Conservation (phyloP, 1,140 invertebrate species). For the Papilio dardanus region DNA sequence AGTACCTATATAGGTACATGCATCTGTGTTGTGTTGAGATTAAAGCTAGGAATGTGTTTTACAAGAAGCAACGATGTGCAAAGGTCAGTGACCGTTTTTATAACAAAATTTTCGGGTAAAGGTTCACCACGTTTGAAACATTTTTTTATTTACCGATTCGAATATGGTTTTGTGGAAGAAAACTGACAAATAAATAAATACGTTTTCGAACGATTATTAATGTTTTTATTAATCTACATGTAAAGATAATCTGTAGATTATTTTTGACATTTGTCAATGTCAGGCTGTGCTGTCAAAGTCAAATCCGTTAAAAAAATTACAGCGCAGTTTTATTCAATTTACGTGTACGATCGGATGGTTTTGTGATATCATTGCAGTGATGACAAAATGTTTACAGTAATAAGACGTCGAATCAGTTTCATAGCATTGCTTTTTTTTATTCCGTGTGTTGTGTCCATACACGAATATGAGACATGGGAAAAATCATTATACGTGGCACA, state of each 20-base stretch:
- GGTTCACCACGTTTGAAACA: no score
- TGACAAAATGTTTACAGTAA: slow-evolving; percentile 74
- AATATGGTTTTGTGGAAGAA: no score
- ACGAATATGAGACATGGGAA: slow-evolving; percentile 57
- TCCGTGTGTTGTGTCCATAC: slow-evolving; percentile 57
- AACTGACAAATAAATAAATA: no score
- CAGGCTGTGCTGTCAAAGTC: slow-evolving; percentile 15
- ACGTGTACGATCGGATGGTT: slow-evolving; percentile 50
- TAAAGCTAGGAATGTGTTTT: no score
- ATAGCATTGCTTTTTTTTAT: slow-evolving; percentile 60
- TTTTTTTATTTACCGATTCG: no score
- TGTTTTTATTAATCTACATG: neutral
- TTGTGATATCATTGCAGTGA: slow-evolving; percentile 71
- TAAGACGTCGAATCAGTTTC: slow-evolving; percentile 62
- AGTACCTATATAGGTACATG: no score
- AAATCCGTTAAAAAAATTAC: slow-evolving; percentile 40
- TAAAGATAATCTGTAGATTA: neutral
- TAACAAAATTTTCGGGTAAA: no score
- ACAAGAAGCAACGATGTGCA: no score
- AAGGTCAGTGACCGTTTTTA: no score
- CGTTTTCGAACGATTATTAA: neutral
- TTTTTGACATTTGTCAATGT: slow-evolving; percentile 1
- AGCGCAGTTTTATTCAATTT: slow-evolving; percentile 57
- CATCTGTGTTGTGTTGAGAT: no score
- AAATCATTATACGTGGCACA: slow-evolving; percentile 69